Evolutionary conservation across 2,888 invertebrate species (phyloP).

Genomic region (Azorinus chamasolen): DNA sequence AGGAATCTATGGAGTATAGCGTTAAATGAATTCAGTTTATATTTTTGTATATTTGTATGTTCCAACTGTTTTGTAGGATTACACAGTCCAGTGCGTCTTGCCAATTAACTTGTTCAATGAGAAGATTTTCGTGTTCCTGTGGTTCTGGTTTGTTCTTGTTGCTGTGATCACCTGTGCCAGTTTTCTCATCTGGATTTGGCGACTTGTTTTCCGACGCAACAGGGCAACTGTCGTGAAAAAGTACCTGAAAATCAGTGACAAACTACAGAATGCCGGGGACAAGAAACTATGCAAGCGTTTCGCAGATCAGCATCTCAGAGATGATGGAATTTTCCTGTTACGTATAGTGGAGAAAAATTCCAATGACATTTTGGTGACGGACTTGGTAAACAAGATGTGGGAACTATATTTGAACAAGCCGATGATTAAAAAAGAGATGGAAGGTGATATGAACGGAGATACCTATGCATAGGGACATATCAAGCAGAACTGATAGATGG

Average conservation of each 20-base stretch:
- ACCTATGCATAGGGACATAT: conserved; percentile 55
- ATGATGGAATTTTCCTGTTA: conserved; percentile 80
- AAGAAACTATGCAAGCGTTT: conserved; percentile 79
- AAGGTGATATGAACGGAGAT: conserved; percentile 69
- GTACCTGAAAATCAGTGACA: conserved; percentile 78
- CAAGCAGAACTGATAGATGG: too few species aligned
- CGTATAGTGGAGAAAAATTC: conserved; percentile 81
- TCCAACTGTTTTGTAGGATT: conserved; percentile 68
- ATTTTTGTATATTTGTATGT: too few species aligned
- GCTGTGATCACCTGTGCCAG: conserved; percentile 75
- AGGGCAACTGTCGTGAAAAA: conserved; percentile 79
- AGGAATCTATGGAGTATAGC: too few species aligned
- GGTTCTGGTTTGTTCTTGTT: conserved; percentile 83
- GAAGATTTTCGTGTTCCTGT: conserved; percentile 82
- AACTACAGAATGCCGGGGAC: conserved; percentile 76
- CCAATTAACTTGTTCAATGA: conserved; percentile 83
- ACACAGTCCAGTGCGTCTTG: conserved; percentile 80
- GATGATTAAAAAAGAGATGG: conserved; percentile 71
- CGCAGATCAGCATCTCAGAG: conserved; percentile 79
- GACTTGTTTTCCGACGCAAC: conserved; percentile 74
- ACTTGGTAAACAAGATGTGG: conserved; percentile 79
- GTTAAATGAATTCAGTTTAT: too few species aligned
- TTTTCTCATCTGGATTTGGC: conserved; percentile 81
- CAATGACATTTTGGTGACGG: conserved; percentile 80
- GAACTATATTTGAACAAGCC: conserved; percentile 77